Conservation (phyloP, 2,113 vertebrate genomes). For the Xiphophorus couchianus region DNA sequence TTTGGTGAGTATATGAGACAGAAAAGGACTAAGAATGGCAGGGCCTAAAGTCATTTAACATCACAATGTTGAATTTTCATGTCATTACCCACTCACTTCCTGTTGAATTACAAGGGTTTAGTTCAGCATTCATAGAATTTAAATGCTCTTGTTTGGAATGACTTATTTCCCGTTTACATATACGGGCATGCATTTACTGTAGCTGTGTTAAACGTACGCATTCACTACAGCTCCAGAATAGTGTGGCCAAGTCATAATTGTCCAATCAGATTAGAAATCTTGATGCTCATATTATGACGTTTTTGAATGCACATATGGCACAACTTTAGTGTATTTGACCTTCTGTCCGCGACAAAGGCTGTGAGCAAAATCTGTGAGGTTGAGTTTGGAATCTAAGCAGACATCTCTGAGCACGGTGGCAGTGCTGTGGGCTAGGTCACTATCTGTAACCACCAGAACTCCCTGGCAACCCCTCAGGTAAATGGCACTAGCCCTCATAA, state of each 20-base stretch:
- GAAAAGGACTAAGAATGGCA: neutral
- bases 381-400: constrained; percentile 36
- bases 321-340: constrained; percentile 18
- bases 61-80: neutral
- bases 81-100: neutral
- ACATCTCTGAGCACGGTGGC: constrained; percentile 28
- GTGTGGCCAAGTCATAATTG: too few species aligned
- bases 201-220: neutral
- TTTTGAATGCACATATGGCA: neutral
- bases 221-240: neutral
- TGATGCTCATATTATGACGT: neutral
- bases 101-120: neutral
- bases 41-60: neutral
- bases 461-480: constrained; percentile 42
- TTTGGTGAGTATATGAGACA: neutral
- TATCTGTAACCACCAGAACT: constrained; percentile 70
- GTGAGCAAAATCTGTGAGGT: constrained; percentile 27
- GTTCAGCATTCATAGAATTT: neutral
- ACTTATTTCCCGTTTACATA: too few species aligned
- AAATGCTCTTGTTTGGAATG: neutral
- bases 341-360: constrained; percentile 28
- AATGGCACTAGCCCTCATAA: constrained; percentile 48
- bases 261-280: neutral
- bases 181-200: too few species aligned
- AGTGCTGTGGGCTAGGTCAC: constrained; percentile 52